Percentiles rank a stretch among this genome's conserved stretches.
Conservation (phyloP, 2,797 vertebrate species). For the Scleropages formosus region DNA sequence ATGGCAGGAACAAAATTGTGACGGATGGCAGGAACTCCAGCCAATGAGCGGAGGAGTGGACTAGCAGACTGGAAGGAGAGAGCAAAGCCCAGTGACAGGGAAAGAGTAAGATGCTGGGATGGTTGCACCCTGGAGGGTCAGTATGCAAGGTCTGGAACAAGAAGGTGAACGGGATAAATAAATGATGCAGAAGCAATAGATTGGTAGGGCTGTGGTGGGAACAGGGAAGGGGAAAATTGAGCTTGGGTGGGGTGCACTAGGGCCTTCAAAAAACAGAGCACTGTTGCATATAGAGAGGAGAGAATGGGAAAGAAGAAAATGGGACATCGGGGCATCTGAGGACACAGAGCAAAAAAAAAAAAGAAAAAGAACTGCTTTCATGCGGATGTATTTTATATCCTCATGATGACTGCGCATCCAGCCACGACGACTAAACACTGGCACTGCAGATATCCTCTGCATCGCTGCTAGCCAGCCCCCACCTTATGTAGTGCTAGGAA, state of each 20-base stretch:
- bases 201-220: not conserved
- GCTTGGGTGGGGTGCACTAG: not conserved
- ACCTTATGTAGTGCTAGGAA: not conserved
- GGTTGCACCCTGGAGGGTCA: not conserved
- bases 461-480: not conserved
- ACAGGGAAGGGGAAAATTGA: not conserved
- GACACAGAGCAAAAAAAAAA: constrained; percentile 13
- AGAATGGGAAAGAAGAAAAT: not conserved
- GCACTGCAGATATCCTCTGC: not conserved
- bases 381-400: constrained; percentile 10
- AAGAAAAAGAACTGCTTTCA: not conserved
- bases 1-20: constrained; percentile 45
- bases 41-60: no score
- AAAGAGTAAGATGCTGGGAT: not conserved
- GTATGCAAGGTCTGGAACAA: not conserved
- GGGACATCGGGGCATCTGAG: constrained; percentile 20
- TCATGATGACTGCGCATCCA: constrained; percentile 11
- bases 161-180: not conserved
- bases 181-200: not conserved
- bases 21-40: not conserved
- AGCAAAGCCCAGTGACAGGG: not conserved
- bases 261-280: not conserved
- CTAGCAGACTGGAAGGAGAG: no score
- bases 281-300: not conserved
- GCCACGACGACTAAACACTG: constrained; percentile 14